A percentile compares a stretch with the other conserved stretches of the same genome.
These are phyloP conservation scores for Erpornis zantholeuca DNA, from an alignment of 2,113 vertebrate genomes.

Conservation along the genomic window DNA sequence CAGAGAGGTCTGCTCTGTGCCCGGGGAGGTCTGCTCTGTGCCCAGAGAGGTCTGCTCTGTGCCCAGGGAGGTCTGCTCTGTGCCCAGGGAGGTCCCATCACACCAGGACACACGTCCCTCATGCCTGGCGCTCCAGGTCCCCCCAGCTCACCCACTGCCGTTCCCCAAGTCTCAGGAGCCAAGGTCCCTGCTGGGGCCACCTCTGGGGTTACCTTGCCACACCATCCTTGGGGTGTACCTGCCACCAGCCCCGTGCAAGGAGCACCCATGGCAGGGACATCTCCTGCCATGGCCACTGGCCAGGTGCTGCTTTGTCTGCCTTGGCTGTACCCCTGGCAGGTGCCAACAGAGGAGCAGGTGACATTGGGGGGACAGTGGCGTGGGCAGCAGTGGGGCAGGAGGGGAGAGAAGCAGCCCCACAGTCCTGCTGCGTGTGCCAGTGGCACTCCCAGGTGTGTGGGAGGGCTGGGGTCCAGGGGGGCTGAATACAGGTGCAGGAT, in stretches of 20 bases:
- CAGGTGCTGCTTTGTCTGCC: not conserved
- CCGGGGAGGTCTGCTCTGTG: too few species aligned
- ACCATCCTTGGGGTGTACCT: rapidly evolving
- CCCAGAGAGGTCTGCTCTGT: not conserved
- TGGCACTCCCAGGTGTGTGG: rapidly evolving
- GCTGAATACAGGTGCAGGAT: rapidly evolving
- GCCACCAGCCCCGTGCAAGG: not conserved
- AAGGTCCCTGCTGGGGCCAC: not conserved
- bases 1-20: not conserved
- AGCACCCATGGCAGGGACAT: not conserved
- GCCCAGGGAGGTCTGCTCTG: not conserved
- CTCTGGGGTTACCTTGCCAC: rapidly evolving
- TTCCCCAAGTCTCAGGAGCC: rapidly evolving
- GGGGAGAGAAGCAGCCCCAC: not conserved
- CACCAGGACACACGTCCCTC: rapidly evolving
- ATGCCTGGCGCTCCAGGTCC: not conserved
- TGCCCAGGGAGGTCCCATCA: not conserved
- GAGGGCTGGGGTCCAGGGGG: too few species aligned
- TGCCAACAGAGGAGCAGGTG: rapidly evolving
- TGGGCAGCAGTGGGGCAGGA: not conserved
- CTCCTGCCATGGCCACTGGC: not conserved
- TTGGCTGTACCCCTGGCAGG: not conserved
- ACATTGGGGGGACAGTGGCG: rapidly evolving
- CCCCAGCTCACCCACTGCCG: rapidly evolving
- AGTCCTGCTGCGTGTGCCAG: not conserved